phyloP scores from a whole-genome alignment of 2,113 vertebrate genomes.

The Pholis gunnellus region DNA sequence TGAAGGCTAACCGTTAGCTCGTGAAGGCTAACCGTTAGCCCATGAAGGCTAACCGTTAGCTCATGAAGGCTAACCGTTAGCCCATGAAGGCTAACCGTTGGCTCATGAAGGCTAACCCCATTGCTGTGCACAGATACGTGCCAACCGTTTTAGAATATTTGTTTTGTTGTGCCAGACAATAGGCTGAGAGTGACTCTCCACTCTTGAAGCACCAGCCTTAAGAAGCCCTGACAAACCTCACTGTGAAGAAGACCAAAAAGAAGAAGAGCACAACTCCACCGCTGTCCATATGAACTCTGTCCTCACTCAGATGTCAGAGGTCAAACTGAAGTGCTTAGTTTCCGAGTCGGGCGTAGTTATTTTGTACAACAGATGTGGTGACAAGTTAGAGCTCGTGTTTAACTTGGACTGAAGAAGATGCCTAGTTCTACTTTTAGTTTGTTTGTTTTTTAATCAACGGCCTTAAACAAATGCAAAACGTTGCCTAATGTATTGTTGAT shows the following conservation, averaged over 20 bases:
- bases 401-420: constrained; percentile 81
- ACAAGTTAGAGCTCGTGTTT: constrained; percentile 75
- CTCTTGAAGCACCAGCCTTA: constrained; percentile 72
- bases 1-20: constrained; percentile 97
- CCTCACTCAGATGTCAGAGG: constrained; percentile 69
- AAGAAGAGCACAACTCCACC: constrained; percentile 66
- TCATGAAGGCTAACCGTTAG: constrained; percentile 82
- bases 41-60: constrained; percentile 94
- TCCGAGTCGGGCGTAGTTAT: constrained; percentile 70
- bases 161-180: constrained; percentile 73
- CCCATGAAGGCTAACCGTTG: constrained; percentile 93
- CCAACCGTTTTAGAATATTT: constrained; percentile 70
- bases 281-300: constrained; percentile 76
- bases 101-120: constrained; percentile 91
- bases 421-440: constrained; percentile 73
- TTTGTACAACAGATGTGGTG: constrained; percentile 69
- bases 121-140: constrained; percentile 61
- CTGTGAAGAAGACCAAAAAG: constrained; percentile 83
- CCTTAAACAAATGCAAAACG: constrained; percentile 82
- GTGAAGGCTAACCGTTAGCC: constrained; percentile 74
- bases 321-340: constrained; percentile 76
- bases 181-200: constrained; percentile 70
- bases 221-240: constrained; percentile 77
- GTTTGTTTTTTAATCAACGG: constrained; percentile 76
- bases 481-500: constrained; percentile 83